These are phyloP conservation scores for Petromus typicus DNA, from an alignment of 2,113 vertebrate species.

Conservation along the genomic window DNA sequence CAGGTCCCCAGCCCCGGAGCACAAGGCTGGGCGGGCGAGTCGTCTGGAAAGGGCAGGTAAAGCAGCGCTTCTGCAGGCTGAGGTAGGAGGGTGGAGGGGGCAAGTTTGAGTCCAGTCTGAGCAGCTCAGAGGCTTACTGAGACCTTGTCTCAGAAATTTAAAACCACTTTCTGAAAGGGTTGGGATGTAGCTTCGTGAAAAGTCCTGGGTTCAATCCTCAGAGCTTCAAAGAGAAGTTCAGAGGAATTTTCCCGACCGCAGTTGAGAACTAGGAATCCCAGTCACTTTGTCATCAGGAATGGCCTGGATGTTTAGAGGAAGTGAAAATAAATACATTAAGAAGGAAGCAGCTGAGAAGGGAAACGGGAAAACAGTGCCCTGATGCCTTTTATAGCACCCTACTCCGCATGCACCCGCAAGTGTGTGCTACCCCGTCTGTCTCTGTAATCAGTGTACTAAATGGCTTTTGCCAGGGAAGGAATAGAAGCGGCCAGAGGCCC, in stretches of 20 bases:
- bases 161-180: background rate
- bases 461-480: background rate
- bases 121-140: background rate
- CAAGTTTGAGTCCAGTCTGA: background rate
- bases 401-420: background rate
- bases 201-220: background rate
- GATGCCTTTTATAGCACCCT: background rate
- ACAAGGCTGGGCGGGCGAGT: background rate
- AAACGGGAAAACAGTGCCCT: background rate
- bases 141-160: background rate
- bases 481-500: background rate
- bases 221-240: background rate
- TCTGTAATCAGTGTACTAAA: background rate
- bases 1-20: background rate
- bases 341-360: background rate
- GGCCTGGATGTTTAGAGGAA: constrained; percentile 13
- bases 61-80: background rate
- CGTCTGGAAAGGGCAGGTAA: background rate
- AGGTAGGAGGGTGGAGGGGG: background rate
- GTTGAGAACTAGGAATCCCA: background rate
- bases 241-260: background rate
- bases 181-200: background rate
- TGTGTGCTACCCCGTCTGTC: background rate
- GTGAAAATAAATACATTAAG: background rate
- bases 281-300: background rate